Evolutionary conservation across 2,797 vertebrate genomes (phyloP), one percentile per base, ranked within the genome.

Genomic region (Borostomias antarcticus): DNA sequence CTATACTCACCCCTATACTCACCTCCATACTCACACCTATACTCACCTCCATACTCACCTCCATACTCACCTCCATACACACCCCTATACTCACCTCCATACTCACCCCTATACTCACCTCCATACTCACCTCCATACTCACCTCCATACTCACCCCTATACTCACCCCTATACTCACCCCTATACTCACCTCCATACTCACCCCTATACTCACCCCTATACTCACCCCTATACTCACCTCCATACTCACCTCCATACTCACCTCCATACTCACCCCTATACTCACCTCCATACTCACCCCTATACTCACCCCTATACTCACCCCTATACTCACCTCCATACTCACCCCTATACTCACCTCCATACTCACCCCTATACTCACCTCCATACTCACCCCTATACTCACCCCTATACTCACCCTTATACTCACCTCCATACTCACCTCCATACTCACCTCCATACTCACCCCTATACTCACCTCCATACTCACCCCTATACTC

Each of bases 41-140:
- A 11, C 35, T 40, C 35, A 7, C 15, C 9, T 13, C 15, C 35
- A 7, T 6, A 10, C 35, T 10, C 35, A 40, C 35, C 32, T 10
- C 56, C 33, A 50, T 9, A 23, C 21, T 1, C 13, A 19, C 21
- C 10, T 21, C 21, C 23, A 17, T 17, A 43, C 40, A 21, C 23
- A 25, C 48, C 48, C 23, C 21, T n/a, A 17, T 43, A 43, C 40
- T 17, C 32, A 23, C 17, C 13, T 7, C 32, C 19, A 5, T 13
- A 52, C n/a, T 35, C 21, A 5, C 1, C 54, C 54, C 19, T 58
- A 63, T 74, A 82, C 75, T 83, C 40, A 43, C 40, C 15, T 17
- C 40, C n/a, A 17, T n/a, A 43, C 13, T 43, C 40, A n/a, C 40
- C 15, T 1, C 40, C 2, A 11, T 43, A 3, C 40, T 43, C 40